Evolutionary conservation across 2,113 vertebrate genomes (phyloP).

Genomic region (Mastomys coucha): DNA sequence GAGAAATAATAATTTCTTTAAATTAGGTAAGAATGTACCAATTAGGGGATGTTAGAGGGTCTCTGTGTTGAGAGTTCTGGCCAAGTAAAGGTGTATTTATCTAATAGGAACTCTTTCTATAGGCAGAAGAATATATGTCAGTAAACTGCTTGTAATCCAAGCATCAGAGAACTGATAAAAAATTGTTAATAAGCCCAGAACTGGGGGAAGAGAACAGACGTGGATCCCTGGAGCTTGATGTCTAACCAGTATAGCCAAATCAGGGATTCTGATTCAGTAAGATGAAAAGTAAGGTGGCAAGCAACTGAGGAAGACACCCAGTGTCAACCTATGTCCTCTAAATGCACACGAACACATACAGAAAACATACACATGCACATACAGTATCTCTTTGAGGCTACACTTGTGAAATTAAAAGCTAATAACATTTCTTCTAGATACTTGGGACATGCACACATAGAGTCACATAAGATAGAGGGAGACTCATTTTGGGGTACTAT

Average conservation of each 20-base stretch:
- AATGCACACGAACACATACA: not conserved
- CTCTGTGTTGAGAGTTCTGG: slow-evolving; percentile 22
- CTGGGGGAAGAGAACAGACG: not conserved
- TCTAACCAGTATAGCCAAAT: not conserved
- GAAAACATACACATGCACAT: not conserved
- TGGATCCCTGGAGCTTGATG: not conserved
- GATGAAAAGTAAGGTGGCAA: not conserved
- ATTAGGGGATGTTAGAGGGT: not conserved
- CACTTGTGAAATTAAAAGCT: slow-evolving; percentile 19
- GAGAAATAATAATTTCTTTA: slow-evolving; percentile 47
- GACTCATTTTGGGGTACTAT: not conserved
- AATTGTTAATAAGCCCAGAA: not conserved
- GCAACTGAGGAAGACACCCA: not conserved
- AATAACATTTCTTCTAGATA: slow-evolving; percentile 29
- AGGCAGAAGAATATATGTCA: not conserved
- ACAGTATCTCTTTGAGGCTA: not conserved
- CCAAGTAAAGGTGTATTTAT: not conserved
- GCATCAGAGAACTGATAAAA: not conserved
- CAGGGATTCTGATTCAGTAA: not conserved
- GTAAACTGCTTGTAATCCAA: not conserved
- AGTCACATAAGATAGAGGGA: not conserved
- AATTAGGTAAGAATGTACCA: not conserved
- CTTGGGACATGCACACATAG: slow-evolving; percentile 17
- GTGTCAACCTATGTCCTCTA: not conserved
- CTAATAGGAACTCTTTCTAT: not conserved